A percentile compares a stretch with the other conserved stretches of the same genome.
Conservation (phyloP, 1,140 invertebrate genomes). For the Drosophila punjabiensis region DNA sequence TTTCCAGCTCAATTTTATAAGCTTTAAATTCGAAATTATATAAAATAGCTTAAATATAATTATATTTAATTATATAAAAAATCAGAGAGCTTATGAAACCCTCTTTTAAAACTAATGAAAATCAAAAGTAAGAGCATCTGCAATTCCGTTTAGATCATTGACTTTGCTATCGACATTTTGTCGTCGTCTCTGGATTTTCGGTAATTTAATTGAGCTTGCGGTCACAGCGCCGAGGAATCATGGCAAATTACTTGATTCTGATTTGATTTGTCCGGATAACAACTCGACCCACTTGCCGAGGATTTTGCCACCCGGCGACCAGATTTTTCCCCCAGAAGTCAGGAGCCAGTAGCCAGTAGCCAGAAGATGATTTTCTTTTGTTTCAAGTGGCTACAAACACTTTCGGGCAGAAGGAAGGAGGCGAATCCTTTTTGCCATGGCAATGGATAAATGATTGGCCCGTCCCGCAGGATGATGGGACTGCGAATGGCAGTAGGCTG, state of each 20-base stretch:
- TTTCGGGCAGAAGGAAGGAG: constrained; percentile 46
- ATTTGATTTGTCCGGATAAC: constrained; percentile 79
- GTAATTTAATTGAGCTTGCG: constrained; percentile 83
- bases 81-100: no score
- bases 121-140: constrained; percentile 2
- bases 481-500: constrained; percentile 24
- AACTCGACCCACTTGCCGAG: constrained; percentile 37
- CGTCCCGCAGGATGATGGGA: constrained; percentile 11
- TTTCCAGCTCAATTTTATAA: no score
- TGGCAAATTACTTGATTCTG: constrained; percentile 81
- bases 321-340: not conserved
- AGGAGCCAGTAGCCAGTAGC: not conserved
- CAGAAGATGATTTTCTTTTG: constrained; percentile 50
- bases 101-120: not conserved
- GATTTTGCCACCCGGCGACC: not conserved
- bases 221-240: constrained; percentile 75
- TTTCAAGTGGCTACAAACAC: constrained; percentile 71
- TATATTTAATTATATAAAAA: no score
- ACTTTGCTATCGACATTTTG: not conserved
- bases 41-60: no score
- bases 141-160: not conserved
- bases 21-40: not conserved
- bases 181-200: constrained; percentile 36
- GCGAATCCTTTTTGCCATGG: constrained; percentile 65
- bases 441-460: constrained; percentile 80